Evolutionary conservation across 1,140 invertebrate genomes (phyloP).

Genomic region (Palaemon carinicauda): DNA sequence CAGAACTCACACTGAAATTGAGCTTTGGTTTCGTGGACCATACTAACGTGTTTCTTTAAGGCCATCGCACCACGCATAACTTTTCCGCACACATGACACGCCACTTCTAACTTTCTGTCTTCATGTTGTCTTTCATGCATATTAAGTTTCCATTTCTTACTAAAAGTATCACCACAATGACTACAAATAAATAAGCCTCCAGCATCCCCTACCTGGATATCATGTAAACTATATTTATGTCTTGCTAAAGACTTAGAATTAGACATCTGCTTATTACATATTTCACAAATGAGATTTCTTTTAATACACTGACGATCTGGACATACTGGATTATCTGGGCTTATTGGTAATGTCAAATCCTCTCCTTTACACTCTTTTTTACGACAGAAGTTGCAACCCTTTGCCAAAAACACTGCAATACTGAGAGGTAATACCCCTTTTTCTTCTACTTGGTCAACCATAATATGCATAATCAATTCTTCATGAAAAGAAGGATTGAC

Average conservation of each 20-base stretch:
- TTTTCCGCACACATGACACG: conserved; percentile 53
- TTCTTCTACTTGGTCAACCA: conserved; percentile 56
- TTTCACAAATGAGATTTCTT: conserved; percentile 51
- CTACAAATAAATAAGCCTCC: conserved; percentile 57
- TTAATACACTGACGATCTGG: conserved; percentile 59
- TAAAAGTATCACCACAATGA: conserved; percentile 58
- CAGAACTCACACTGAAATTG: conserved; percentile 75
- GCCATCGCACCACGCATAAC: conserved; percentile 58
- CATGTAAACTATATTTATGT: conserved; percentile 58
- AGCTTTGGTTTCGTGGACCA: conserved; percentile 53
- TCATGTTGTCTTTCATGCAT: conserved; percentile 58
- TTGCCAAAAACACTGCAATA: conserved; percentile 47
- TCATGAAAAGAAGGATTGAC: conserved; percentile 57
- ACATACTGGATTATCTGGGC: conserved; percentile 56
- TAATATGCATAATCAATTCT: conserved; percentile 59
- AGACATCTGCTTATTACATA: conserved; percentile 59
- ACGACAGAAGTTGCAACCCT: conserved; percentile 57
- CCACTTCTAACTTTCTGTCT: conserved; percentile 51
- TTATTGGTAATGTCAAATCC: conserved; percentile 54
- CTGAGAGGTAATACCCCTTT: conserved; percentile 39
- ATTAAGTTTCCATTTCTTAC: conserved; percentile 59
- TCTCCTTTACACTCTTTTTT: conserved; percentile 57
- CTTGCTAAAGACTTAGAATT: conserved; percentile 56
- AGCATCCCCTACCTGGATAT: conserved; percentile 51
- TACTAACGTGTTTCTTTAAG: conserved; percentile 58